Evolutionary conservation across 2,797 vertebrate species (phyloP).

Genomic region (Neomorphus geoffroyi): DNA sequence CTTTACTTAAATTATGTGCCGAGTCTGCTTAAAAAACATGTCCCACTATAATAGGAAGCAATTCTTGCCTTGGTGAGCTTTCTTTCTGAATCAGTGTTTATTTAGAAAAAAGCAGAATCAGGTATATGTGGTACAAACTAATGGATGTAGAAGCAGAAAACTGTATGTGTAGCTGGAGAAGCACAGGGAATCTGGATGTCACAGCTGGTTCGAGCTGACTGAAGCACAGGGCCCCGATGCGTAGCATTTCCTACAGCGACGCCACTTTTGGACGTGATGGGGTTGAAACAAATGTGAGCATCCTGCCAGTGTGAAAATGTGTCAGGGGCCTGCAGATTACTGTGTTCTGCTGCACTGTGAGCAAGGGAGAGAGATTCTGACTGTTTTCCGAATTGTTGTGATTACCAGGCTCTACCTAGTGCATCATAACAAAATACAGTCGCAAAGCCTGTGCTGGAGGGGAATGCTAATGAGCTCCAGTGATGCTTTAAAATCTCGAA

Average conservation of each 20-base stretch:
- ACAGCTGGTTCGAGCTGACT: fast-evolving
- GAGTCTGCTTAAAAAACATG: fast-evolving
- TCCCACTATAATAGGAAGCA: neutral
- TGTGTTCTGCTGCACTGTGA: neutral
- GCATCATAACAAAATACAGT: neutral
- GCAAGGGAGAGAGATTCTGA: neutral
- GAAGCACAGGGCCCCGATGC: fast-evolving
- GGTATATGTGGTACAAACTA: neutral
- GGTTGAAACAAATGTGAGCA: fast-evolving
- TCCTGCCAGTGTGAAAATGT: fast-evolving
- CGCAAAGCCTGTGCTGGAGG: neutral
- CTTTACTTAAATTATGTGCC: neutral
- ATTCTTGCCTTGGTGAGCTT: neutral
- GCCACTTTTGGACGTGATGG: too few species aligned
- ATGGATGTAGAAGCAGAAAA: neutral
- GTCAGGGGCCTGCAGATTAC: neutral
- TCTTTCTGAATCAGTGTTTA: neutral
- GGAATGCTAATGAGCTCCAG: neutral
- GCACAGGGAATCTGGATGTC: fast-evolving
- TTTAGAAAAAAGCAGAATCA: neutral
- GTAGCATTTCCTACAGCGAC: fast-evolving
- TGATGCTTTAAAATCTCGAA: neutral
- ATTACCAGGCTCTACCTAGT: neutral
- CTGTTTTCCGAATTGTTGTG: neutral
- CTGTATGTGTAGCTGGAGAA: fast-evolving